Conservation (phyloP, 2,888 invertebrate genomes). For the Ceraclea dissimilis region DNA sequence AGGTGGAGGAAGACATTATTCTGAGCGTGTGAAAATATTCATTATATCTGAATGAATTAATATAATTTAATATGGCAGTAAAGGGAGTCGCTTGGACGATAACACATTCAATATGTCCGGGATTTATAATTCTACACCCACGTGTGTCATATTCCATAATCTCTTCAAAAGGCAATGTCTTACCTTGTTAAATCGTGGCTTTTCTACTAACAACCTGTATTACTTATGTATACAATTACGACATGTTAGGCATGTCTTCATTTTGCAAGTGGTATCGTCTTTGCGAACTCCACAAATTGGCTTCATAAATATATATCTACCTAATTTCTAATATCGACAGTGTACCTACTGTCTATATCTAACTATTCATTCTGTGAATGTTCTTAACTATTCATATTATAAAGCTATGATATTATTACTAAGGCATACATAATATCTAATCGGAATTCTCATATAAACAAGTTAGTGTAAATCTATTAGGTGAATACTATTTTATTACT, state of each 20-base stretch:
- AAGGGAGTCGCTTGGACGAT: slow-evolving; percentile 23
- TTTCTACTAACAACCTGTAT: too few relatives aligned
- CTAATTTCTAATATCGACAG: not conserved
- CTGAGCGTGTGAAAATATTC: too few relatives aligned
- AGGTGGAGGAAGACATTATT: too few relatives aligned
- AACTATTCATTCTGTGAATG: not conserved
- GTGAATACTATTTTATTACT: too few relatives aligned
- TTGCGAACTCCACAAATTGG: slow-evolving; percentile 26
- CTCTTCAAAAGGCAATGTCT: slow-evolving; percentile 24
- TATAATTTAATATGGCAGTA: not conserved
- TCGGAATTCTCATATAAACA: too few relatives aligned
- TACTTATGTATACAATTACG: too few relatives aligned
- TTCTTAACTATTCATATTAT: too few relatives aligned
- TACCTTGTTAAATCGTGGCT: slow-evolving; percentile 18
- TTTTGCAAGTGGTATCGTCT: slow-evolving; percentile 25
- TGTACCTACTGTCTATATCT: not conserved
- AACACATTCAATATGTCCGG: slow-evolving; percentile 12
- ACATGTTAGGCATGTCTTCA: not conserved
- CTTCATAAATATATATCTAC: slow-evolving; percentile 9
- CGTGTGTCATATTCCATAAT: not conserved
- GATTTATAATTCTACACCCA: not conserved
- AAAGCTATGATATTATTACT: too few relatives aligned
- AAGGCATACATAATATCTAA: too few relatives aligned
- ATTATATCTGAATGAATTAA: too few relatives aligned
- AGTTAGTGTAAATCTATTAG: too few relatives aligned